Evolutionary conservation across 2,113 vertebrate genomes (phyloP), one percentile per base, ranked within the genome.

Genomic region (Cyprinodon brontotheroides): DNA sequence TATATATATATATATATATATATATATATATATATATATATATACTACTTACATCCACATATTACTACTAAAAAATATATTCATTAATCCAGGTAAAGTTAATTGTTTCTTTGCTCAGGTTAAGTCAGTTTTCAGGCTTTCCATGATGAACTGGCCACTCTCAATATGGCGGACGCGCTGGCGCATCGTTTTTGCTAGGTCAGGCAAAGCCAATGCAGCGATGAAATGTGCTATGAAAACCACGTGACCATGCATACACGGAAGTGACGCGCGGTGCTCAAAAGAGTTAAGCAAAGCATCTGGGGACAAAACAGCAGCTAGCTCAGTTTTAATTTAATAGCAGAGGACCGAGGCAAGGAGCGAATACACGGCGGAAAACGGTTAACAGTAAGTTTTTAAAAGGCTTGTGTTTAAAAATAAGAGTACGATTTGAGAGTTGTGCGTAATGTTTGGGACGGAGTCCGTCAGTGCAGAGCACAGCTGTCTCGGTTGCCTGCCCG

Each of bases 201-300:
- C 17, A n/a, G 7, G 29, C 50, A 14, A 57, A 57, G 50, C 50
- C 17, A 57, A 57, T 57, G 50, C 50, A 20, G 50, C 50, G 50
- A 57, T 20, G 50, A 7, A 20, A 11, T 39, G 47, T 22, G 61
- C 39, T 11, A 20, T 38, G 9, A 13, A 29, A 53, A 79, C 38
- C 91, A 90, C 89, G 84, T 90, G 91, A 90, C 79, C 0, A 11
- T 20, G 14, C 20, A n/a, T 3, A 71, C 65, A 48, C 91, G 93
- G 93, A 94, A 92, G 92, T 94, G 93, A 94, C 93, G 93, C 88
- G 66, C 9, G 15, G 73, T 79, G 78, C 86, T 89, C 86, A 84
- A 91, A 91, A 87, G 88, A 91, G 92, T 90, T 91, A 78, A 88
- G 84, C 68, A 77, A 85, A 86, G 86, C 87, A 85, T 87, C 92